A percentile compares a stretch with the other conserved stretches of the same genome.
Evolutionary conservation across 2,797 vertebrate genomes (phyloP).

Genomic region (Acanthurus leucopareius): DNA sequence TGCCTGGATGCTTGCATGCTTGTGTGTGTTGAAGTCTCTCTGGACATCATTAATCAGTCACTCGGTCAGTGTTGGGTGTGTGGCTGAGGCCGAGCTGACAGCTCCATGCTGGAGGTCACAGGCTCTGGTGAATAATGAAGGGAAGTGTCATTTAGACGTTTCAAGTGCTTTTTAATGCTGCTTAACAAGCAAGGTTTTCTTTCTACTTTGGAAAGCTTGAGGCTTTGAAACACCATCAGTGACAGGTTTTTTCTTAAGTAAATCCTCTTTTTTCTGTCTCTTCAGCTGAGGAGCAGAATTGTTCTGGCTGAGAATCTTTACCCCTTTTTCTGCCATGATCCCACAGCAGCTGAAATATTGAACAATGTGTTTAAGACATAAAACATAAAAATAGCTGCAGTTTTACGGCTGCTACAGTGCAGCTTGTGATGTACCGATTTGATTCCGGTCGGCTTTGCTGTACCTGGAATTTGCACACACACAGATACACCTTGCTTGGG

Average conservation of each 20-base stretch:
- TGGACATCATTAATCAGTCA: slow-evolving; percentile 67
- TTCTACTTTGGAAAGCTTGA: slow-evolving; percentile 26
- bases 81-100: slow-evolving; percentile 60
- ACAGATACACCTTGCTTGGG: slow-evolving; percentile 35
- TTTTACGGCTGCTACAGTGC: slow-evolving; percentile 7
- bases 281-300: slow-evolving; percentile 53
- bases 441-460: slow-evolving; percentile 19
- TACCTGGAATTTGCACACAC: slow-evolving; percentile 4
- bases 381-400: neutral
- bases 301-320: slow-evolving; percentile 28
- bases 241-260: slow-evolving; percentile 51
- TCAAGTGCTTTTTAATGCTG: slow-evolving; percentile 67
- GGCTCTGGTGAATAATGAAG: slow-evolving; percentile 67
- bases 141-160: slow-evolving; percentile 59
- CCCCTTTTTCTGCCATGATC: neutral
- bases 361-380: neutral
- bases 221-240: slow-evolving; percentile 43
- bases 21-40: slow-evolving; percentile 26
- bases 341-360: slow-evolving; percentile 16
- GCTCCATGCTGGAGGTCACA: slow-evolving; percentile 63
- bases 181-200: slow-evolving; percentile 60
- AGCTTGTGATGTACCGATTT: slow-evolving; percentile 27
- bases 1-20: neutral
- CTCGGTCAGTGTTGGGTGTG: slow-evolving; percentile 39
- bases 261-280: slow-evolving; percentile 52